Evolutionary conservation across 2,113 vertebrate genomes (phyloP).

Genomic region (Spheniscus mendiculus): DNA sequence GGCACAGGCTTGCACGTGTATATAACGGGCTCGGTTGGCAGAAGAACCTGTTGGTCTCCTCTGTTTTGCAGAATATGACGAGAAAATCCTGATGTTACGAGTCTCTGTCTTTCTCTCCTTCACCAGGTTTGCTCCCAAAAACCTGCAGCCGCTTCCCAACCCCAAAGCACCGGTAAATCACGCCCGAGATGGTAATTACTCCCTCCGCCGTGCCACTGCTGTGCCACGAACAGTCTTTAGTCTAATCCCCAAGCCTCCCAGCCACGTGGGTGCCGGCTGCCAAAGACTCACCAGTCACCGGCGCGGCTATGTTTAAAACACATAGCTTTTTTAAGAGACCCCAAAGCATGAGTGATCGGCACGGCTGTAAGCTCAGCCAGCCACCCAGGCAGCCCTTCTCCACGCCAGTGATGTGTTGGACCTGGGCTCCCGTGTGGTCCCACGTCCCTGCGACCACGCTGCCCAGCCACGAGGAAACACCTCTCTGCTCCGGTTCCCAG

Average conservation of each 20-base stretch:
- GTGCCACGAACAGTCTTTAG: background rate
- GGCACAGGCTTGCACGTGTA: background rate
- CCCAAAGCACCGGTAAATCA: background rate
- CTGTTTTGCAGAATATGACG: background rate
- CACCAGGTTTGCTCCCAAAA: slow-evolving; percentile 18
- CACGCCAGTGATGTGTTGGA: accelerated
- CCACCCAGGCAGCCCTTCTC: background rate
- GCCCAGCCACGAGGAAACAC: background rate
- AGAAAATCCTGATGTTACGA: background rate
- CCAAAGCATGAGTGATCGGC: accelerated
- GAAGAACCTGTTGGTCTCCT: background rate
- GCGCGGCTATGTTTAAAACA: background rate
- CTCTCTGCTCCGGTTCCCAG: background rate
- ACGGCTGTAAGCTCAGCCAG: background rate
- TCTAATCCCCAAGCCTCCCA: background rate
- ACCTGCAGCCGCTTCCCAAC: background rate
- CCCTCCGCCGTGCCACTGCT: background rate
- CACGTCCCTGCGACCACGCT: accelerated
- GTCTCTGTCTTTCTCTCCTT: background rate
- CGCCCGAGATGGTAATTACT: background rate
- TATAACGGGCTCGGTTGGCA: background rate
- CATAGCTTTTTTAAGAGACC: accelerated
- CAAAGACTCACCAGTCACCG: no score
- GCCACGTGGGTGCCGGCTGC: accelerated
- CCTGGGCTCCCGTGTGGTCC: accelerated